phyloP scores from a whole-genome alignment of 2,888 invertebrate species.

The Dyspetes luteomarginatus region DNA sequence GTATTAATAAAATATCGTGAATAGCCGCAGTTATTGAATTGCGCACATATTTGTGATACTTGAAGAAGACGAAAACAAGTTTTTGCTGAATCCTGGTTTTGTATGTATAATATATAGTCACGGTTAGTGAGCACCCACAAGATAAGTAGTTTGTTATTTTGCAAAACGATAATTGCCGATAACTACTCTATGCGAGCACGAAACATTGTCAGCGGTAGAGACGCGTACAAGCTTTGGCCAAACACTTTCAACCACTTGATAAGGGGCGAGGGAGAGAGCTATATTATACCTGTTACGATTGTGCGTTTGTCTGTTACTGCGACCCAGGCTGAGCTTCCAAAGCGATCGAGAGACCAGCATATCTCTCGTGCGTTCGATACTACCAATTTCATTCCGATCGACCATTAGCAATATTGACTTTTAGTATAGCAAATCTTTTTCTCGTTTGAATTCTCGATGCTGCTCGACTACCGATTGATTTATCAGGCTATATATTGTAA shows the following conservation, averaged over 20 bases:
- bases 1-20: too few species aligned
- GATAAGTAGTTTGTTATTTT: not conserved
- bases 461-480: conserved; percentile 34
- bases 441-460: conserved; percentile 12
- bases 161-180: not conserved
- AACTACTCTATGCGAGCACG: not conserved
- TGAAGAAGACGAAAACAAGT: not conserved
- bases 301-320: not conserved
- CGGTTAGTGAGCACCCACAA: not conserved
- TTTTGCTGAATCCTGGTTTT: not conserved
- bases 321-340: not conserved
- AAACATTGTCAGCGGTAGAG: not conserved
- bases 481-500: not conserved
- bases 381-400: conserved; percentile 44
- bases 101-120: not conserved
- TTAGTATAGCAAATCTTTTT: conserved; percentile 44
- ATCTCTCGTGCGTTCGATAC: not conserved
- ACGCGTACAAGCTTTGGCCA: not conserved
- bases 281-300: conserved; percentile 38
- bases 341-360: too few species aligned
- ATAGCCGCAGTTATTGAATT: too few species aligned
- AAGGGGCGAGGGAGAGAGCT: too few species aligned
- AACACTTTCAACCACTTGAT: conserved; percentile 47
- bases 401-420: conserved; percentile 48
- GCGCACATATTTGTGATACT: not conserved